These are phyloP conservation scores for Amblyornis subalaris DNA, from an alignment of 2,113 vertebrate genomes.

Conservation along the genomic window DNA sequence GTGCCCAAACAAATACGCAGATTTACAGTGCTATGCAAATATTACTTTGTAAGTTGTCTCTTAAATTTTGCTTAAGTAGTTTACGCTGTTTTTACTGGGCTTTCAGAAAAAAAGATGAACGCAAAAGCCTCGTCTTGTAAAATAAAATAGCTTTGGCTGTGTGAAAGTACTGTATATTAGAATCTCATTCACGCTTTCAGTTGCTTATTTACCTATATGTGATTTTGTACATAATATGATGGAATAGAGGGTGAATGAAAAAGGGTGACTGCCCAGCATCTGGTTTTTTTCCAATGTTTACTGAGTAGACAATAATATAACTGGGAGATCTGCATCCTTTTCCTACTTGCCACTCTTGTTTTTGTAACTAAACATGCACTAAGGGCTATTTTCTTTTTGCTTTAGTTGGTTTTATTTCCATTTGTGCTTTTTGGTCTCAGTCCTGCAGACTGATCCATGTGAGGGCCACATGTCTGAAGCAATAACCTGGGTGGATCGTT, in stretches of 20 bases:
- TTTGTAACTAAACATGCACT: neutral
- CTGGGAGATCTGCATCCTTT: neutral
- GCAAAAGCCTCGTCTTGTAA: slow-evolving; percentile 6
- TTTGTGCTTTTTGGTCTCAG: neutral
- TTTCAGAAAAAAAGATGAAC: slow-evolving; percentile 2
- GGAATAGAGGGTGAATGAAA: neutral
- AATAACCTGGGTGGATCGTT: neutral
- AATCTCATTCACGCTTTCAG: neutral
- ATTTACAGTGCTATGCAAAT: slow-evolving; percentile 35
- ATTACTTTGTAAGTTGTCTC: slow-evolving; percentile 8
- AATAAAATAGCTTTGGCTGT: slow-evolving; percentile 65
- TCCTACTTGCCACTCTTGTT: neutral
- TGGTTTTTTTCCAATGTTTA: neutral
- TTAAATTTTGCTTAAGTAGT: neutral
- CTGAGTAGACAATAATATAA: neutral
- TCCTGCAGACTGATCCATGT: neutral
- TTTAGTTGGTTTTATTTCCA: neutral
- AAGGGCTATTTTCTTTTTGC: neutral
- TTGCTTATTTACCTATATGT: neutral
- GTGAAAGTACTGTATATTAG: slow-evolving; percentile 32
- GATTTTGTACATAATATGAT: neutral
- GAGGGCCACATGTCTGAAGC: neutral
- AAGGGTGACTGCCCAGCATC: neutral
- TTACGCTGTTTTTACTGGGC: neutral
- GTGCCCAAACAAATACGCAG: neutral